A percentile compares a stretch with the other conserved stretches of the same genome.
These are phyloP conservation scores for Merluccius polli DNA, from an alignment of 2,797 vertebrate species.

Conservation along the genomic window DNA sequence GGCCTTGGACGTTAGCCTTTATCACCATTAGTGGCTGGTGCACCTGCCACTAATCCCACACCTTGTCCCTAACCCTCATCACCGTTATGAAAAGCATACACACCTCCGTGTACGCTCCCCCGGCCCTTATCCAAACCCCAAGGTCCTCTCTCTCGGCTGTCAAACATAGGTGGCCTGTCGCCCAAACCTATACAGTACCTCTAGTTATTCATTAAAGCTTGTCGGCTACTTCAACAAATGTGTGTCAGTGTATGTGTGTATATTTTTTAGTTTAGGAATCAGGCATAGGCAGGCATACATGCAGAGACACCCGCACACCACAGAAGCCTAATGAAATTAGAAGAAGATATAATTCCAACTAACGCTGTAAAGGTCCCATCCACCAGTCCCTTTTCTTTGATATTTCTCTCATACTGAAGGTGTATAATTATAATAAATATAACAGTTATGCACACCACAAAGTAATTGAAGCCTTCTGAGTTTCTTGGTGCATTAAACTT, in stretches of 20 bases:
- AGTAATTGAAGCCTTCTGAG: background rate
- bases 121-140: conserved; percentile 50
- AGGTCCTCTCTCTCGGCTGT: conserved; percentile 44
- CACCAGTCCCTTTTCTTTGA: background rate
- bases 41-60: conserved; percentile 63
- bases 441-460: background rate
- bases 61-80: conserved; percentile 14
- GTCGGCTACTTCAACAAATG: background rate
- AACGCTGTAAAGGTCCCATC: background rate
- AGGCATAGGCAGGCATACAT: background rate
- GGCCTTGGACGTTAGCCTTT: conserved; percentile 45
- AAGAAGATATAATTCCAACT: too few relatives aligned
- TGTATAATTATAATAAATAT: background rate
- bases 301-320: background rate
- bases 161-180: conserved; percentile 39
- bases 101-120: conserved; percentile 3
- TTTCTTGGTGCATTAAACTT: background rate
- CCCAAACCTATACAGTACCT: background rate
- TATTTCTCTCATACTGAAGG: background rate
- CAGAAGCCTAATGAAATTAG: background rate
- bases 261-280: background rate
- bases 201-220: conserved; percentile 3
- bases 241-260: background rate
- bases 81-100: conserved; percentile 33
- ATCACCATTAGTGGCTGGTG: conserved; percentile 43